Base-by-base conservation (phyloP, 2,113 vertebrate species). In the Phaethon lepturus region DNA sequence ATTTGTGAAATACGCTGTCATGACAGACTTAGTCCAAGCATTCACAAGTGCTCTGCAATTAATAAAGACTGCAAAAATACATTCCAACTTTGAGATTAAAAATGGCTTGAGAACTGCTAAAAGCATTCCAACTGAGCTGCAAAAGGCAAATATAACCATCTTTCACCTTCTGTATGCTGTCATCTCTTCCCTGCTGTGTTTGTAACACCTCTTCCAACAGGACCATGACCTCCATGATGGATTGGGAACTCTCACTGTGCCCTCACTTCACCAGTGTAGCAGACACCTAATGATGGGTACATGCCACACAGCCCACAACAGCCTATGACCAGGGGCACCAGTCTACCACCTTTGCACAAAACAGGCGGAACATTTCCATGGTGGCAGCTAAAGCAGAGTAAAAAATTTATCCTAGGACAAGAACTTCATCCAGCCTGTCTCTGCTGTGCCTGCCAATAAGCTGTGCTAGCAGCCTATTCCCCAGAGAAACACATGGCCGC, bases 241-340 rank as follows among this genome's bases (percentile, higher is more conserved):
- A 47, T 5, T 24, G 2, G n/a, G 31, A 68, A 6, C 33, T 56
- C 44, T 29, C 28, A 5, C 31, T 45, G 35, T 45, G 35, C 28
- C 67, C 55, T 53, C 29, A 2, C 44, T 9, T 64, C 3, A 2
- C 25, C 42, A 18, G 15, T 1, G 8, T 0, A 35, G 22, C 66
- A 53, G 59, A 47, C 29, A 62, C 24, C 44, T 35, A 35, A 3
- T 1, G 52, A 45, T 10, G 5, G 6, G 40, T 17, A 66, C n/a
- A 18, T 86, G 33, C 38, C 35, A 33, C 13, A 14, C 1, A 63
- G 53, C 13, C 33, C 59, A 20, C 0, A 0, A 53, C 35, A 74
- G 49, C 66, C 72, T 0, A 1, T 29, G 58, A 19, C 24, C 58
- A 24, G 6, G 18, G 35, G 6, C 74, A 50, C 31, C 52, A 22